Evolutionary conservation across 2,113 vertebrate species (phyloP), one percentile per base, ranked within the genome.

Genomic region (Sylvia atricapilla): DNA sequence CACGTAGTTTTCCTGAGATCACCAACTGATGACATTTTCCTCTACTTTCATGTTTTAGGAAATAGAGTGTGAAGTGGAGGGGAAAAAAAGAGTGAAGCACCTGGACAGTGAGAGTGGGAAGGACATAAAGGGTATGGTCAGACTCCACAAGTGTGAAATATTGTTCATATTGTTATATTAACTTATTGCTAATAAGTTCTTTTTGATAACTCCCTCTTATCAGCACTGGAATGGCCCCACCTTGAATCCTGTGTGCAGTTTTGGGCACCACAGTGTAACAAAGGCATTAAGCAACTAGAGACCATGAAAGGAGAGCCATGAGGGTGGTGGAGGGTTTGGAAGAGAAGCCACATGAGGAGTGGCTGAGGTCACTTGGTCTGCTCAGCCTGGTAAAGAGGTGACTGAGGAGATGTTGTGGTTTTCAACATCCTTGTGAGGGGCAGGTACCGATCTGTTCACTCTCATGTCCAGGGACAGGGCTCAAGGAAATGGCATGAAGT

Each of bases 401-500:
- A 11, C 15, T 28, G 44, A 28, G 23, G 15, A 66, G 6, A 23
- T 12, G 4, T 1, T 35, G 14, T 1, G 2, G 17, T 31, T 4
- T 52, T 4, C 22, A 44, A 12, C 13, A 4, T 46, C 24, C 24
- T 35, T 1, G 0, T 1, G 11, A n/a, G 20, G n/a, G 30, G n/a
- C 33, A 75, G 53, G 28, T 1, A 12, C 23, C 0, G 12, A 28
- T 14, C 23, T 7, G 15, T 89, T 46, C 31, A 3, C 15, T 13
- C 8, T 46, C n/a, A 3, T 60, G 20, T 22, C 6, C 23, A 41
- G 87, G 7, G 53, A 52, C 20, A 75, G 46, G 33, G 22, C 7
- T 3, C 3, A 1, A 68, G n/a, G n/a, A 14, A 60, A 30, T 17
- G 15, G 13, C 28, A 12, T 30, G 20, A 30, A 82, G 24, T n/a